Base-by-base conservation (phyloP, 2,113 vertebrate genomes). In the Laticauda colubrina region DNA sequence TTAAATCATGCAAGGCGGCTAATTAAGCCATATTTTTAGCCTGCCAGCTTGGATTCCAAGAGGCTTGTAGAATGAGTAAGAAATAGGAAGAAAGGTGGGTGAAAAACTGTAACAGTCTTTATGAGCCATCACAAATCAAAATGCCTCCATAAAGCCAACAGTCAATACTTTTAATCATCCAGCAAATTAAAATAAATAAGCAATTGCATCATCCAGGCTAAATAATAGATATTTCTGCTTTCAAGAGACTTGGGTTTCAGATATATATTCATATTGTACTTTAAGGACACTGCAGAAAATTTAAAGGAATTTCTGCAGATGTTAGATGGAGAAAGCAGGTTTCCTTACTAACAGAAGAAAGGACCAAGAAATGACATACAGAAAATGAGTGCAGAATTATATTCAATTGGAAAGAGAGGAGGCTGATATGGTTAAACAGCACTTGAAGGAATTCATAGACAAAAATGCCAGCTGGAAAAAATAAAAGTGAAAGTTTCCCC, bases 241-340 rank as follows among this genome's bases (percentile, higher is more conserved):
- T 93, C 94, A 91, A 89, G 39, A 94, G 87, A 92, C 96, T 93
- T 95, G 91, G 43, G 91, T 94, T 96, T 94, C 87, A 87, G 90
- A 93, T 93, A 87, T 94, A 87, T 94, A 89, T 87, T 93, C 93
- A 88, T 64, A 51, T 26, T 90, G 86, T 23, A 87, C 92, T 90
- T 93, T 24, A 0, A n/a, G 86, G 56, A 90, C 89, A 92, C 69
- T 89, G 48, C 48, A 26, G 69, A 92, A 90, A 14, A 10, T 92
- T 94, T 92, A 91, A 90, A 89, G 88, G 0, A 2, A 56, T 91
- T 53, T 87, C 51, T 4, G 3, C 5, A 7, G 0, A 61, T 3
- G 8, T 81, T 39, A 3, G 54, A 34, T 9, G 3, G 51, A n/a
- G 23, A 18, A 20, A 92, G 75, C 0, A 4, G 14, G 88, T 94